Conservation (phyloP, 2,113 vertebrate species). For the Semicossyphus pulcher region DNA sequence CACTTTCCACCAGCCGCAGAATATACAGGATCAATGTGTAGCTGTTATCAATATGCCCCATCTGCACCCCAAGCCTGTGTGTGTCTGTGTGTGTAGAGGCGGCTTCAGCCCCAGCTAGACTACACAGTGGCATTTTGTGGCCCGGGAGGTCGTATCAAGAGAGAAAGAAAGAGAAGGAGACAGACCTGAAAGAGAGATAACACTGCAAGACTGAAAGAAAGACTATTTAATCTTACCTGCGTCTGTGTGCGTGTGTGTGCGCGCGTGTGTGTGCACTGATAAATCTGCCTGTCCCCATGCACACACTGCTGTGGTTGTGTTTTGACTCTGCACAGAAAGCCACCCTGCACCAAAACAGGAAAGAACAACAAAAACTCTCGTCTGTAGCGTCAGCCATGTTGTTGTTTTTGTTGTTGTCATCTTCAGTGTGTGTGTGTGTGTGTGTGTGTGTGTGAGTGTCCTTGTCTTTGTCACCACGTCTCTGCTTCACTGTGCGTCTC, state of each 20-base stretch:
- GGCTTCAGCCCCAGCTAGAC: slow-evolving; percentile 69
- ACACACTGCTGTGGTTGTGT: slow-evolving; percentile 68
- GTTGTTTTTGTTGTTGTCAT: slow-evolving; percentile 63
- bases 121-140: slow-evolving; percentile 73
- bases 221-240: slow-evolving; percentile 70
- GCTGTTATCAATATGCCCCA: slow-evolving; percentile 71
- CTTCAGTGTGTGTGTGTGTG: slow-evolving; percentile 21
- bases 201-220: slow-evolving; percentile 50
- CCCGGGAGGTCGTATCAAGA: slow-evolving; percentile 63
- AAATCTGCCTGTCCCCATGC: slow-evolving; percentile 25
- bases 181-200: slow-evolving; percentile 71
- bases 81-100: slow-evolving; percentile 31
- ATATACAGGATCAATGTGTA: slow-evolving; percentile 68
- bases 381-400: slow-evolving; percentile 49
- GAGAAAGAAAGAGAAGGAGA: slow-evolving; percentile 63
- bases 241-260: neutral
- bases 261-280: slow-evolving; percentile 54
- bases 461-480: slow-evolving; percentile 32
- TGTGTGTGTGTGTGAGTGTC: slow-evolving; percentile 8
- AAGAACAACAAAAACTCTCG: slow-evolving; percentile 52
- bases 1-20: slow-evolving; percentile 50
- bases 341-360: slow-evolving; percentile 63
- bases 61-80: slow-evolving; percentile 58
- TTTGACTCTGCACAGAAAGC: slow-evolving; percentile 81
- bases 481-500: slow-evolving; percentile 13